Conservation (phyloP, 2,113 vertebrate genomes). For the Pyxicephalus adspersus region DNA sequence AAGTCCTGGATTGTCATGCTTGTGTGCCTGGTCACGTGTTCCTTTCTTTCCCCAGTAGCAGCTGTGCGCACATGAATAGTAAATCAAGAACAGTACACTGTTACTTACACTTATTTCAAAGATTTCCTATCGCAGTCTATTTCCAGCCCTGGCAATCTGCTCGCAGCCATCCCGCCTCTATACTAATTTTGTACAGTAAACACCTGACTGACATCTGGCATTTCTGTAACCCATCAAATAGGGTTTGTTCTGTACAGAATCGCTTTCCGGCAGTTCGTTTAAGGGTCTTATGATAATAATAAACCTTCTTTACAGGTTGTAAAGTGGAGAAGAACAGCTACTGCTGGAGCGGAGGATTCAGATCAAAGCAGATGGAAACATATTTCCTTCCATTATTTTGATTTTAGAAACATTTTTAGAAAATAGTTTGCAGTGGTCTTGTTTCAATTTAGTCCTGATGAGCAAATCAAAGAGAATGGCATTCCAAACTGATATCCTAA, state of each 20-base stretch:
- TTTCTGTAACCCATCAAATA: slow-evolving; percentile 53
- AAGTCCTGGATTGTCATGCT: slow-evolving; percentile 43
- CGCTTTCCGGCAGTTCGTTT: slow-evolving; percentile 47
- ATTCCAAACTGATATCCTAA: too few relatives aligned
- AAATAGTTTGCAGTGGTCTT: too few relatives aligned
- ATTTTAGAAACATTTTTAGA: neutral
- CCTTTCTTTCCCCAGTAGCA: slow-evolving; percentile 58
- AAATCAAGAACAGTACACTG: slow-evolving; percentile 67
- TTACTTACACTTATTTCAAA: slow-evolving; percentile 64
- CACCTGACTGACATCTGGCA: slow-evolving; percentile 58
- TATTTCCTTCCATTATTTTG: neutral
- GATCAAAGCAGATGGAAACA: neutral
- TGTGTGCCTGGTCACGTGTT: slow-evolving; percentile 42
- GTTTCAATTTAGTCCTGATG: too few relatives aligned
- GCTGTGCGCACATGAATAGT: slow-evolving; percentile 71
- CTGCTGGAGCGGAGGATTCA: neutral
- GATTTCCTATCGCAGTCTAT: slow-evolving; percentile 57
- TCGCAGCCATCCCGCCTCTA: slow-evolving; percentile 24
- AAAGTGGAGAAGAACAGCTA: slow-evolving; percentile 22
- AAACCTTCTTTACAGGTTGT: slow-evolving; percentile 43
- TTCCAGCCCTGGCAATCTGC: slow-evolving; percentile 60
- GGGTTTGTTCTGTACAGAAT: slow-evolving; percentile 37
- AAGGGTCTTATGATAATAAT: slow-evolving; percentile 49
- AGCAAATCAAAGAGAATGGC: too few relatives aligned
- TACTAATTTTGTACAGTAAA: slow-evolving; percentile 55